A percentile compares a stretch with the other conserved stretches of the same genome.
phyloP scores from a whole-genome alignment of 2,888 invertebrate genomes.

The Calliphora vomitoria region DNA sequence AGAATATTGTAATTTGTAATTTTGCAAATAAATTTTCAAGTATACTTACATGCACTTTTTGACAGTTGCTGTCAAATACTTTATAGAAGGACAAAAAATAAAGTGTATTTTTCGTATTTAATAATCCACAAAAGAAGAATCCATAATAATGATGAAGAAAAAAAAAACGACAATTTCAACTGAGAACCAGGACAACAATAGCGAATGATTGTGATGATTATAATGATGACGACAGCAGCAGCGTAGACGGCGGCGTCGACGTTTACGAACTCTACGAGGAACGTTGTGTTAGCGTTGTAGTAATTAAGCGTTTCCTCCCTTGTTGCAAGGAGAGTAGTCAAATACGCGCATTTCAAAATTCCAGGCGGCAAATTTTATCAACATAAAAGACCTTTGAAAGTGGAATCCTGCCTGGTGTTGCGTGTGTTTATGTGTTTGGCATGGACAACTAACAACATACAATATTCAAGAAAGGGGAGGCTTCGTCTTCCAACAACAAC shows the following conservation, averaged over 20 bases:
- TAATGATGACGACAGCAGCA: constrained; percentile 10
- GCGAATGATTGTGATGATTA: constrained; percentile 14
- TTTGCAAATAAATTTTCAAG: constrained; percentile 72
- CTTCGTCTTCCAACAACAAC: constrained; percentile 33
- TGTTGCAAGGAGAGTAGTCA: constrained; percentile 43
- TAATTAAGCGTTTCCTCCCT: constrained; percentile 72
- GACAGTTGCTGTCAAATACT: constrained; percentile 74
- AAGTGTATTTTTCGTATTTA: constrained; percentile 47
- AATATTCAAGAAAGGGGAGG: constrained; percentile 28
- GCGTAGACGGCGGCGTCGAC: not conserved
- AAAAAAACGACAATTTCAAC: not conserved
- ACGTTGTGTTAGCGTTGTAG: constrained; percentile 20
- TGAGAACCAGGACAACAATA: constrained; percentile 46
- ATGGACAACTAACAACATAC: constrained; percentile 11
- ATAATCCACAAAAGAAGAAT: constrained; percentile 53
- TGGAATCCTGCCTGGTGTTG: constrained; percentile 34
- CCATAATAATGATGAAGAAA: constrained; percentile 1
- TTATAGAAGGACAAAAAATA: constrained; percentile 35
- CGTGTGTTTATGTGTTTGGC: not conserved
- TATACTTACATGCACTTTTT: constrained; percentile 81
- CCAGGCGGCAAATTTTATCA: constrained; percentile 56
- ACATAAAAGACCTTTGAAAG: constrained; percentile 23
- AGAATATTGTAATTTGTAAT: constrained; percentile 55
- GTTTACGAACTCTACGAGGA: not conserved
- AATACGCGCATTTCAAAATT: constrained; percentile 55